These are phyloP conservation scores for Steromphala cineraria DNA, from an alignment of 2,888 invertebrate genomes.

Conservation along the genomic window DNA sequence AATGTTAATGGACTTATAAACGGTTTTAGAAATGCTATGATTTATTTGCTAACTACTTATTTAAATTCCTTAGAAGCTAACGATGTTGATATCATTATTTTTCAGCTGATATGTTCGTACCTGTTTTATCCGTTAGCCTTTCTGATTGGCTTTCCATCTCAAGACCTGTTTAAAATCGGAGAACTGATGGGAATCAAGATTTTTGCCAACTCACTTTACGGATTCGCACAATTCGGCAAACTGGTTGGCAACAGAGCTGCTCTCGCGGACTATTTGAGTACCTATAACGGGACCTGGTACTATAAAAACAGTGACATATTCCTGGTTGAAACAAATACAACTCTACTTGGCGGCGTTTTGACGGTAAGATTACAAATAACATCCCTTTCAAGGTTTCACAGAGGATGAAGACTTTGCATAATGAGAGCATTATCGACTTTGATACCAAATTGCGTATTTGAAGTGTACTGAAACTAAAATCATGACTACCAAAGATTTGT, in stretches of 20 bases:
- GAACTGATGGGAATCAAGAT: constrained; percentile 32
- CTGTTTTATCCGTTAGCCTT: constrained; percentile 40
- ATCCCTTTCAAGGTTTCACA: too few species aligned
- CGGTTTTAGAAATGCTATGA: too few species aligned
- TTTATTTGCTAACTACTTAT: too few species aligned
- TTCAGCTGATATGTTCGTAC: constrained; percentile 34
- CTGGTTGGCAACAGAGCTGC: constrained; percentile 30
- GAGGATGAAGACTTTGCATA: too few species aligned
- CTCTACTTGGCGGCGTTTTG: constrained; percentile 41
- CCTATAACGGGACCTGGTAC: constrained; percentile 39
- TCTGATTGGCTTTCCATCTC: constrained; percentile 34
- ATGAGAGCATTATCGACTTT: too few species aligned
- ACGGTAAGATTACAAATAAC: too few species aligned
- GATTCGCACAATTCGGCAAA: constrained; percentile 33
- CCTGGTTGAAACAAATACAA: constrained; percentile 41
- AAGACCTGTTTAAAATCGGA: constrained; percentile 29
- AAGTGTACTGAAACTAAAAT: too few species aligned
- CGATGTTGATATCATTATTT: too few species aligned
- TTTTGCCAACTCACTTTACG: constrained; percentile 14
- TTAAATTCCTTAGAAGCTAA: too few species aligned
- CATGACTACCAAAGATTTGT: too few species aligned
- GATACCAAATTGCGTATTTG: too few species aligned
- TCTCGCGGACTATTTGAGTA: constrained; percentile 32
- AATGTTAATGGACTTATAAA: too few species aligned
- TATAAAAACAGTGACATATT: constrained; percentile 38